Conservation (phyloP, 2,113 vertebrate genomes). For the Eulemur rufifrons region DNA sequence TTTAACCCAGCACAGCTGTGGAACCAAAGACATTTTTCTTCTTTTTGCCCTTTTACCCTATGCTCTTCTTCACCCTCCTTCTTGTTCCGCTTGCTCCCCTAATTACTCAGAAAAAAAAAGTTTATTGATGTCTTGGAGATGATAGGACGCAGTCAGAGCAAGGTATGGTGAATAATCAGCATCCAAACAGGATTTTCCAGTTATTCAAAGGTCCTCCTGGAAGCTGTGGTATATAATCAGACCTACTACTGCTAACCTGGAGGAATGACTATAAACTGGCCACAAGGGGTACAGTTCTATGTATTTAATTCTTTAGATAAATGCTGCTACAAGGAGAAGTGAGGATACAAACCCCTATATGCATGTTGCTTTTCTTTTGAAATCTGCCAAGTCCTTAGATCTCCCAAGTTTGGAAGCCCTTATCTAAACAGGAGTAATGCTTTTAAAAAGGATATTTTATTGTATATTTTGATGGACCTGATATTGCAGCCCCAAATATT, state of each 20-base stretch:
- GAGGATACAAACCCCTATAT: not conserved
- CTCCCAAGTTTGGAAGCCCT: not conserved
- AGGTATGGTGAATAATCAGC: conserved; percentile 26
- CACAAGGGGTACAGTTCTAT: not conserved
- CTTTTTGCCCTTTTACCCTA: not conserved
- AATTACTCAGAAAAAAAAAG: conserved; percentile 36
- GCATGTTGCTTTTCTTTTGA: not conserved
- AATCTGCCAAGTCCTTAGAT: not conserved
- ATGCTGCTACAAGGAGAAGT: not conserved
- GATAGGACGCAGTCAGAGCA: conserved; percentile 53
- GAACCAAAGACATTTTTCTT: not conserved
- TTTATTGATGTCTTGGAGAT: conserved; percentile 49
- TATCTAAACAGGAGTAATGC: not conserved
- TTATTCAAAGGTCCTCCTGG: conserved; percentile 56
- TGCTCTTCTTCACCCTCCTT: not conserved
- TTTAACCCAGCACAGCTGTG: not conserved
- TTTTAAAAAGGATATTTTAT: not conserved
- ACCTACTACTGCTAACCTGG: not conserved
- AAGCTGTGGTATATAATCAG: conserved; percentile 38
- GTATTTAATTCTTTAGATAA: conserved; percentile 32
- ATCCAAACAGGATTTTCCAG: conserved; percentile 8
- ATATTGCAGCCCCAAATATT: not conserved
- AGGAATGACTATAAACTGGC: conserved; percentile 37
- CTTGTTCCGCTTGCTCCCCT: conserved; percentile 39
- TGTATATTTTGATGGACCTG: not conserved